A percentile compares a stretch with the other conserved stretches of the same genome.
These are phyloP conservation scores for Myotis myotis DNA, from an alignment of 2,797 vertebrate genomes.

Conservation along the genomic window DNA sequence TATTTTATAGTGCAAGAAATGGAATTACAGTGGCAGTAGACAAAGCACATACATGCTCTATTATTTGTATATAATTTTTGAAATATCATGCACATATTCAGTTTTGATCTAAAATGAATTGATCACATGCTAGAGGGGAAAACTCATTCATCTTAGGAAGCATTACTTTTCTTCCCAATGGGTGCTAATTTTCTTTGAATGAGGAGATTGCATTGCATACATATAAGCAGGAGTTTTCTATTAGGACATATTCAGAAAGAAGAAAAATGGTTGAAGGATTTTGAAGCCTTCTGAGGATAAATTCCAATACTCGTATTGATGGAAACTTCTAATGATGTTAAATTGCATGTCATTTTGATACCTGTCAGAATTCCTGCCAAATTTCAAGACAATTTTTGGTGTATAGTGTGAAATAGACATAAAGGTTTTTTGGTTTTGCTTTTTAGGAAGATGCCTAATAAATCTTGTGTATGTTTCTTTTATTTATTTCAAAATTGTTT, in stretches of 20 bases:
- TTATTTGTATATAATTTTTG: neutral
- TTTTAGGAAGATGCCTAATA: neutral
- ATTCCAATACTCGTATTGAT: neutral
- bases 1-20: neutral
- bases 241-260: neutral
- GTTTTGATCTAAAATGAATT: neutral
- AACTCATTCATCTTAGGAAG: neutral
- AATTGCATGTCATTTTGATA: neutral
- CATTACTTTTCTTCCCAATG: neutral
- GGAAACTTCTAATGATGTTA: neutral
- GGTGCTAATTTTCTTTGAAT: neutral
- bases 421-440: neutral
- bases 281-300: neutral
- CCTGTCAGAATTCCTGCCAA: neutral
- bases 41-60: neutral
- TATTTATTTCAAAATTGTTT: neutral
- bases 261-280: neutral
- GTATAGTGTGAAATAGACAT: neutral
- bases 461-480: neutral
- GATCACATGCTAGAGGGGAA: neutral
- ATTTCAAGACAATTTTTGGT: neutral
- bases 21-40: neutral
- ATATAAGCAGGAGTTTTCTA: neutral
- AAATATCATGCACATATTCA: neutral
- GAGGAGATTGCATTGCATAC: neutral